Evolutionary conservation across 2,113 vertebrate genomes (phyloP), one percentile per base, ranked within the genome.

Genomic region (Falco punctatus): DNA sequence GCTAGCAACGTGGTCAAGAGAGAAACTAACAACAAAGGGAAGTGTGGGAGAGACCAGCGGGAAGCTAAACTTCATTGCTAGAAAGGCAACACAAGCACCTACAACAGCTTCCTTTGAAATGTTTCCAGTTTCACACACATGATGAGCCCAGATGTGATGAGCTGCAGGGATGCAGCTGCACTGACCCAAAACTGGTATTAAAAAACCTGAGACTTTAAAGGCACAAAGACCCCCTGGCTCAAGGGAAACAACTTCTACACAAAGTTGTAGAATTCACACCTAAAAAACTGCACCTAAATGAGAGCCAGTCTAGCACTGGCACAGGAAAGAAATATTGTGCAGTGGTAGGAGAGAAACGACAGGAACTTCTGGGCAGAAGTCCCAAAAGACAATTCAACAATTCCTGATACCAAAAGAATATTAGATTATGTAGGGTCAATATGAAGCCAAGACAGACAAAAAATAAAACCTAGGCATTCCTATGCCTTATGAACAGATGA

Each of bases 11-110:
- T 58, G 79, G 92, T 54, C 46, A 54, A 52, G 64, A 85, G 54
- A 95, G 95, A 92, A 97, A 97, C 86, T 28, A 79, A 21, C n/a
- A 62, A 15, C 78, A 88, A 73, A 85, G 84, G 74, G 96, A 97
- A 97, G 94, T 94, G 57, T 20, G 27, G 71, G 71, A 87, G 69
- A 85, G 70, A 69, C 0, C 0, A 79, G 81, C 8, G 38, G 81
- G 92, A 94, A 96, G 71, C 81, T 83, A 24, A 92, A 82, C 67
- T 95, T 92, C 64, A 48, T 97, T 96, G 93, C 91, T 97, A 94
- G 96, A 97, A 96, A 96, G 94, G 93, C 87, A 62, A 42, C 18
- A 5, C 62, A 74, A 30, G 77, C 58, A 86, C n/a, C 69, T 93
- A 27, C 35, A 79, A 17, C 9, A 92, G 59, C 80, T 93, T 91